Percentiles rank a stretch among this genome's conserved stretches.
phyloP scores from a whole-genome alignment of 2,888 invertebrate genomes.

The Apotomis capreana region DNA sequence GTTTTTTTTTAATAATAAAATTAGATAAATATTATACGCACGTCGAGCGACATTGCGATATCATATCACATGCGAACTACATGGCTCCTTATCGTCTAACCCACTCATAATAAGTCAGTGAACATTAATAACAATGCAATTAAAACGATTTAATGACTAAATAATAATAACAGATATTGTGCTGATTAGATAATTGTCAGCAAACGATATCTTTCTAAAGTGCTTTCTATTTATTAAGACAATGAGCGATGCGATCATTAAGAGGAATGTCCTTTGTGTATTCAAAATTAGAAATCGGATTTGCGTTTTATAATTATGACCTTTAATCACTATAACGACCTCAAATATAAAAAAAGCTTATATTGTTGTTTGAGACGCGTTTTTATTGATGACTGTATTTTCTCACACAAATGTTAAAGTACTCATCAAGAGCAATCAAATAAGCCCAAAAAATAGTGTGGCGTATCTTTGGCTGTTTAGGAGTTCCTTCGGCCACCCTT shows the following conservation, averaged over 20 bases:
- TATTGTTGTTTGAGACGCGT: too few relatives aligned
- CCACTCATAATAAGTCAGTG: neutral
- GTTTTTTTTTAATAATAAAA: neutral
- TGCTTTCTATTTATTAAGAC: constrained; percentile 13
- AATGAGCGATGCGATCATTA: constrained; percentile 32
- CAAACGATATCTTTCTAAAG: constrained; percentile 19
- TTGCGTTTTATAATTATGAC: too few relatives aligned
- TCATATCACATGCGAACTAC: constrained; percentile 5
- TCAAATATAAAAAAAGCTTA: too few relatives aligned
- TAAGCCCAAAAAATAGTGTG: too few relatives aligned
- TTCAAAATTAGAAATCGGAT: neutral
- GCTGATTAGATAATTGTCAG: constrained; percentile 28
- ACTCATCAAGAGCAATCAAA: too few relatives aligned
- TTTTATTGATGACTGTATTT: too few relatives aligned
- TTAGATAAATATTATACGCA: constrained; percentile 7
- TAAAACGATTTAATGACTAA: constrained; percentile 25
- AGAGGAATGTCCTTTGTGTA: neutral
- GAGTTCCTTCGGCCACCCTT: too few relatives aligned
- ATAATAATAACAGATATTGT: constrained; percentile 15
- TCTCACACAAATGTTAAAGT: too few relatives aligned
- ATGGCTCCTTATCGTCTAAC: constrained; percentile 7
- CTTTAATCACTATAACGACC: too few relatives aligned
- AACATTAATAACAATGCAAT: constrained; percentile 24
- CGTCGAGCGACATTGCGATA: constrained; percentile 3
- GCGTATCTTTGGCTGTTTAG: too few relatives aligned